phyloP scores from a whole-genome alignment of 2,113 vertebrate genomes.

The Vireo altiloquus region DNA sequence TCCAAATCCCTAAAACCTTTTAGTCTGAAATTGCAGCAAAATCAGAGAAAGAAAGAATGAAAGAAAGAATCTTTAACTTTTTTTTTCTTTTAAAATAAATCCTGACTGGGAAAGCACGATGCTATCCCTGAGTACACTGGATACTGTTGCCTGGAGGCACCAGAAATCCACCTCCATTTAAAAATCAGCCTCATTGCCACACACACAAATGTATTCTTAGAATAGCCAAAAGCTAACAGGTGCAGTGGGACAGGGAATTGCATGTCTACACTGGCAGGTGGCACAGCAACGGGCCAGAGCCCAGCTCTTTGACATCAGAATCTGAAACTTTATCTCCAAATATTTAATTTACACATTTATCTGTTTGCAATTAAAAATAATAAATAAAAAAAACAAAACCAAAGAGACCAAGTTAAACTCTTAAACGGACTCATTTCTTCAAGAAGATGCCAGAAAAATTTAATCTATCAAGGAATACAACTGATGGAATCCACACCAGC shows the following conservation, averaged over 20 bases:
- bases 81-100: background rate
- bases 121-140: background rate
- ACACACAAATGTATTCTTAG: background rate
- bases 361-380: background rate
- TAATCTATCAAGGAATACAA: background rate
- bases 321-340: background rate
- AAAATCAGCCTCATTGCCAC: background rate
- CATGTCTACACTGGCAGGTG: background rate
- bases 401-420: background rate
- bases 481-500: background rate
- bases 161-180: background rate
- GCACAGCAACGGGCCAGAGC: background rate
- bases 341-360: background rate
- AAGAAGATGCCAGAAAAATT: background rate
- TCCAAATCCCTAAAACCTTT: background rate
- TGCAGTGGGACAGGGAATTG: background rate
- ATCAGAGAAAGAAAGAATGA: background rate
- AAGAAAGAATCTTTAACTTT: background rate
- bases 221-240: conserved; percentile 40
- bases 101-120: background rate
- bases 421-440: background rate
- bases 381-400: too few species aligned
- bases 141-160: background rate
- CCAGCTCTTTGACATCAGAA: background rate
- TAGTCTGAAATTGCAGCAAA: background rate